phyloP scores from a whole-genome alignment of 2,113 vertebrate species.

The Leiothrix lutea region DNA sequence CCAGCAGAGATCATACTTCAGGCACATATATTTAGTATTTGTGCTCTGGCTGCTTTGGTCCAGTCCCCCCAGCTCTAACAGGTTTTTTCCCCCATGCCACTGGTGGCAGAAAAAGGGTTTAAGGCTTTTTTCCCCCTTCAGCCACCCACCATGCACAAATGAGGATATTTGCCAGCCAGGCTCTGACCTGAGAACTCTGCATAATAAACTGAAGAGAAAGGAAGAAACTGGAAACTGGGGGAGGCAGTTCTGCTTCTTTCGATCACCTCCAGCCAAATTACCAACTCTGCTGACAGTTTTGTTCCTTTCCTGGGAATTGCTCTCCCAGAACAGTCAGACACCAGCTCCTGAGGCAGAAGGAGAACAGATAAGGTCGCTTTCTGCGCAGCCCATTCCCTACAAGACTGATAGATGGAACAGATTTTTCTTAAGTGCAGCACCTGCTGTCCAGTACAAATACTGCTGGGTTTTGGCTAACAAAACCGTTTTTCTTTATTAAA shows the following conservation, averaged over 20 bases:
- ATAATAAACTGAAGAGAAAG: neutral
- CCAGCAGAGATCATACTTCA: neutral
- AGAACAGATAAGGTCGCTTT: neutral
- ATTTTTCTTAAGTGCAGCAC: neutral
- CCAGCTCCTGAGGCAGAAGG: neutral
- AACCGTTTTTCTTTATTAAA: constrained; percentile 7
- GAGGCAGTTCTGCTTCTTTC: neutral
- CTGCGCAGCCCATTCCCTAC: neutral
- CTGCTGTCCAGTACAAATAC: neutral
- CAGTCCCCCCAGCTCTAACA: neutral
- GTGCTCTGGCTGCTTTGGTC: neutral
- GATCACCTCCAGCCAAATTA: neutral
- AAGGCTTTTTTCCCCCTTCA: neutral
- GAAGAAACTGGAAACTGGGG: neutral
- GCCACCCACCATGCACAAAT: neutral
- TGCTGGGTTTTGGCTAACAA: neutral
- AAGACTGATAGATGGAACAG: neutral
- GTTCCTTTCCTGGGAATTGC: neutral
- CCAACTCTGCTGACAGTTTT: neutral
- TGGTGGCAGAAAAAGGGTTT: neutral
- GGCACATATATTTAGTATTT: neutral
- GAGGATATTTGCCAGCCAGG: neutral
- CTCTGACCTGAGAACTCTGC: neutral
- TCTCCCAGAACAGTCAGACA: neutral
- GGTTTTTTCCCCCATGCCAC: neutral